These are phyloP conservation scores for Clusia tigrina DNA, from an alignment of 2,888 invertebrate genomes.

Conservation along the genomic window DNA sequence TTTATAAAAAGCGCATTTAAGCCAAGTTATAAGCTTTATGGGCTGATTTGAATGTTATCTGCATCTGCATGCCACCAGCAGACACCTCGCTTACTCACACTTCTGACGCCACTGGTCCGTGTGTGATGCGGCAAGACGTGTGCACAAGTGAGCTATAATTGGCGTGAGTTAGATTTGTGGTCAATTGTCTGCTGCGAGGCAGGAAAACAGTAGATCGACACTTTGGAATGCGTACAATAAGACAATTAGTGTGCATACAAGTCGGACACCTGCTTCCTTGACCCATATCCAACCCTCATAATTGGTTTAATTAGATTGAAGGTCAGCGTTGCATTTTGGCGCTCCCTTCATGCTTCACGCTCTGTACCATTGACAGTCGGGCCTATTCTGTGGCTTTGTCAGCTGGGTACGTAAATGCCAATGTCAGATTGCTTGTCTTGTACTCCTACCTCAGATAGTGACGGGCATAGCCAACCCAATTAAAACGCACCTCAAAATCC, in stretches of 20 bases:
- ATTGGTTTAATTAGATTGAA: too few relatives aligned
- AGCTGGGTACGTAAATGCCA: slow-evolving; percentile 5
- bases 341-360: too few relatives aligned
- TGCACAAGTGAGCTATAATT: slow-evolving; percentile 6
- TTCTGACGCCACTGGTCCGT: not conserved
- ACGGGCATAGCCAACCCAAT: not conserved
- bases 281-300: too few relatives aligned
- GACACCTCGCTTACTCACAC: not conserved
- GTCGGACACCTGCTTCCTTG: too few relatives aligned
- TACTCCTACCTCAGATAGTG: not conserved
- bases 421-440: not conserved
- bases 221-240: too few relatives aligned
- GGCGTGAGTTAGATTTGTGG: not conserved
- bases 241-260: too few relatives aligned
- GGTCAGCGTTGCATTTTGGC: too few relatives aligned
- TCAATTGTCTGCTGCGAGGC: not conserved
- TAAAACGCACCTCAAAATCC: slow-evolving; percentile 9
- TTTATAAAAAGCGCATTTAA: not conserved
- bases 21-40: not conserved
- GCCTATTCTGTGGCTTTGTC: slow-evolving; percentile 4
- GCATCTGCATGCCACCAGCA: not conserved
- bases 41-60: not conserved
- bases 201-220: not conserved
- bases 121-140: not conserved
- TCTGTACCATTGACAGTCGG: too few relatives aligned